A percentile compares a stretch with the other conserved stretches of the same genome.
Evolutionary conservation across 2,797 vertebrate genomes (phyloP).

Genomic region (Macropodus opercularis): DNA sequence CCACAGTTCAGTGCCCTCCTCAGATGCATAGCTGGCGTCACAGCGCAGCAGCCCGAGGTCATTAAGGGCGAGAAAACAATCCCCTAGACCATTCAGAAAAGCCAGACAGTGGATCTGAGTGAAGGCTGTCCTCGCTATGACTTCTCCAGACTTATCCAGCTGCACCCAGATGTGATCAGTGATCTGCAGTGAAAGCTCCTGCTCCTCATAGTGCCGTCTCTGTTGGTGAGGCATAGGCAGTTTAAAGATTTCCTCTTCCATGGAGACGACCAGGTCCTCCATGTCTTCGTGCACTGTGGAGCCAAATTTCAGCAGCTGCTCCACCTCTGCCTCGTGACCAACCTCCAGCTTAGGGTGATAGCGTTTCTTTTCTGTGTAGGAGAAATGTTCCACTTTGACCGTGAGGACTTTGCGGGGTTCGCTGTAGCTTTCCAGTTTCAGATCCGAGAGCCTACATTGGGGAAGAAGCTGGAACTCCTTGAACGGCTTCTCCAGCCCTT

Average conservation of each 20-base stretch:
- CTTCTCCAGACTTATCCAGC: conserved; percentile 84
- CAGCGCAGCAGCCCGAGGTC: conserved; percentile 86
- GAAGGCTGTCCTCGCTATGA: conserved; percentile 82
- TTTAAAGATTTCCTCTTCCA: conserved; percentile 91
- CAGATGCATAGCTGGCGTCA: conserved; percentile 84
- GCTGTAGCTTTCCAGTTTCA: conserved; percentile 90
- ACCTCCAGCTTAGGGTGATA: conserved; percentile 92
- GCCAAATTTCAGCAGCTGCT: conserved; percentile 96
- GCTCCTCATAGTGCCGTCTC: conserved; percentile 89
- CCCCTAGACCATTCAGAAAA: conserved; percentile 86
- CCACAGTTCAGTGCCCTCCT: conserved; percentile 81
- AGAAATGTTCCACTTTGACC: conserved; percentile 91
- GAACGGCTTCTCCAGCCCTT: conserved; percentile 95
- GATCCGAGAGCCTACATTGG: conserved; percentile 88
- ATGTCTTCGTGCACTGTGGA: conserved; percentile 88
- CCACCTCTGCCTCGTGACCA: conserved; percentile 86
- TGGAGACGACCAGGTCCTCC: conserved; percentile 85
- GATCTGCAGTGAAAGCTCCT: conserved; percentile 91
- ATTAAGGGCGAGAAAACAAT: conserved; percentile 95
- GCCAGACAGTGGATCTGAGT: conserved; percentile 91
- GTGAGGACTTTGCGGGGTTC: conserved; percentile 93
- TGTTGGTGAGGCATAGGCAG: conserved; percentile 79
- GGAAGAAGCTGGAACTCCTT: conserved; percentile 93
- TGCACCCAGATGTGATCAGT: conserved; percentile 92
- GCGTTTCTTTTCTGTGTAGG: conserved; percentile 90